Evolutionary conservation across 1,140 invertebrate genomes (phyloP), one percentile per base, ranked within the genome.

Genomic region (Glomeris maerens): DNA sequence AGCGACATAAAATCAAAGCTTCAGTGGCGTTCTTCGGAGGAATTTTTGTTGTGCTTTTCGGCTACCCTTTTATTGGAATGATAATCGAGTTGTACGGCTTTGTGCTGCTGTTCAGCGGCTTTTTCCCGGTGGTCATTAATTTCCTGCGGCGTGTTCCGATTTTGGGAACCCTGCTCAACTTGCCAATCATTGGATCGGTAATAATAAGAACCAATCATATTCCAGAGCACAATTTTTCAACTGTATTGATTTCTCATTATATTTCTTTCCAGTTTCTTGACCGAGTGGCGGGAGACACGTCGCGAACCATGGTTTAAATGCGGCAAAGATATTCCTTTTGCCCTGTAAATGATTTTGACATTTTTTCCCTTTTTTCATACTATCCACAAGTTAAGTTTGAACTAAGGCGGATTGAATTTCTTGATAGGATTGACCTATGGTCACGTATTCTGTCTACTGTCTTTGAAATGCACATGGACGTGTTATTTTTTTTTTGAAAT

Each of bases 11-110:
- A 78, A 66, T 91, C 3, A 93, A 85, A 76, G 94, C 84, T 0
- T 88, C 89, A 5, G 67, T 77, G 5, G 80, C 87, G 13, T 99
- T 98, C 70, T 87, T 98, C 64, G 86, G 90, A 20, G 96, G 96
- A 4, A 90, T 99, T 57, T 67, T 84, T 3, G 75, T 97, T 46
- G 93, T 99, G 22, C 71, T 99, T n/a, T 62, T 96, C 38, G 94
- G 95, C 31, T 98, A 86, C 81, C 93, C 95, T 1, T 71, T 98
- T 44, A 67, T 97, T 58, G 95, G 95, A 49, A 98, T 98, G 85
- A 74, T 92, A 41, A 74, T 97, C 60, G 96, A 99, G 76, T 78
- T 83, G 20, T 80, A 78, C 66, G 77, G 77, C 52, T 80, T 79
- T 59, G 64, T 79, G 55, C 58, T 77, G 17, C 62, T 79, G 44